Evolutionary conservation across 2,888 invertebrate species (phyloP).

Genomic region (Amorpha juglandis): DNA sequence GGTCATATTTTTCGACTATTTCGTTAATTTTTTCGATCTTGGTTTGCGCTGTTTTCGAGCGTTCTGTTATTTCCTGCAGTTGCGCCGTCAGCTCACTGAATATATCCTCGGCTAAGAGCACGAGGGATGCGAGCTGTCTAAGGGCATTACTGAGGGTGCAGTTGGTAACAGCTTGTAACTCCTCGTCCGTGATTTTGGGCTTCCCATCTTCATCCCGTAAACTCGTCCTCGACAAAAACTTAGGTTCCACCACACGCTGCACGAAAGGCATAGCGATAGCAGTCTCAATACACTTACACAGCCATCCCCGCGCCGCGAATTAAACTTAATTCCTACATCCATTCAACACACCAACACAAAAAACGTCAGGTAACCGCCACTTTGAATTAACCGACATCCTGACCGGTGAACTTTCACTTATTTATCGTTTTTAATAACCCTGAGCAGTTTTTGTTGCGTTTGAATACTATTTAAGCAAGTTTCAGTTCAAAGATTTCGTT

Average conservation of each 20-base stretch:
- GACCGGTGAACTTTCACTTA: constrained; percentile 75
- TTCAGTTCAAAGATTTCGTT: constrained; percentile 56
- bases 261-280: constrained; percentile 92
- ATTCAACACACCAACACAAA: constrained; percentile 82
- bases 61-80: constrained; percentile 88
- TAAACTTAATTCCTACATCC: constrained; percentile 77
- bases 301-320: constrained; percentile 76
- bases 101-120: constrained; percentile 92
- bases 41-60: constrained; percentile 88
- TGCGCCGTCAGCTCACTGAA: constrained; percentile 92
- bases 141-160: constrained; percentile 93
- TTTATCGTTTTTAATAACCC: constrained; percentile 46
- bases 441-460: constrained; percentile 50
- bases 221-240: constrained; percentile 88
- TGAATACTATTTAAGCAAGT: constrained; percentile 40
- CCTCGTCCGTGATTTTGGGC: constrained; percentile 87
- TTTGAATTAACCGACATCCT: constrained; percentile 84
- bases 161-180: constrained; percentile 94
- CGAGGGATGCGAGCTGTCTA: constrained; percentile 93
- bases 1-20: constrained; percentile 90
- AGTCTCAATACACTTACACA: constrained; percentile 73
- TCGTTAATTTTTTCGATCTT: constrained; percentile 89
- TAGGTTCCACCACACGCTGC: constrained; percentile 92
- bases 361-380: constrained; percentile 84
- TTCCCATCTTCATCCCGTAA: constrained; percentile 85